Conservation (phyloP, 2,113 vertebrate genomes). For the Zingel zingel region DNA sequence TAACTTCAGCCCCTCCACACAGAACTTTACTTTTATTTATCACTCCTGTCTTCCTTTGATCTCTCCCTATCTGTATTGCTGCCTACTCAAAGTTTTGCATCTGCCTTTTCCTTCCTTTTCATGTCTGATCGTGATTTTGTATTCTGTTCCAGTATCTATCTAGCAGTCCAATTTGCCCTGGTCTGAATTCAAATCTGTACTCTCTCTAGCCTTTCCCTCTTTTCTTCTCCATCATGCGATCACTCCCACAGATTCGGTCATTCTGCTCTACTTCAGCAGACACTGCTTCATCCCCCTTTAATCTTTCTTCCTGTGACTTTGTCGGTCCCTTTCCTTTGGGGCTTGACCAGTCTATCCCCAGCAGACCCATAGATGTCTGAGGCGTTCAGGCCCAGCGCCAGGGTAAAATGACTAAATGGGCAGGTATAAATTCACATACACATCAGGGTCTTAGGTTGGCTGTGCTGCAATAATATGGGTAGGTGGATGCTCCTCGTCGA, state of each 20-base stretch:
- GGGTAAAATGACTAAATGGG: too few relatives aligned
- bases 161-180: constrained; percentile 1
- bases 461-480: too few relatives aligned
- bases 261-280: background rate
- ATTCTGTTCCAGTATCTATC: constrained; percentile 29
- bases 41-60: constrained; percentile 44
- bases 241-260: background rate
- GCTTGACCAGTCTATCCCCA: constrained; percentile 5
- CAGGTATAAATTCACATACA: too few relatives aligned
- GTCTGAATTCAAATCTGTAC: background rate
- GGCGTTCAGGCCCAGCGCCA: background rate
- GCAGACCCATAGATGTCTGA: constrained; percentile 1
- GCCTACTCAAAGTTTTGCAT: constrained; percentile 10
- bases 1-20: constrained; percentile 3
- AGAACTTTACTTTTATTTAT: constrained; percentile 18
- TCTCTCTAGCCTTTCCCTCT: background rate
- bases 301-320: constrained; percentile 30
- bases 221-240: constrained; percentile 15
- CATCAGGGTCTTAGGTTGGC: too few relatives aligned
- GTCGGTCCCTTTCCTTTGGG: background rate
- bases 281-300: background rate
- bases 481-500: too few relatives aligned
- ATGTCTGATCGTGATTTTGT: constrained; percentile 37
- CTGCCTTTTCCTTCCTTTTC: constrained; percentile 12
- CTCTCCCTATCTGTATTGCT: constrained; percentile 7